Base-by-base conservation (phyloP, 2,888 invertebrate species). In the Alentia gelatinosa region DNA sequence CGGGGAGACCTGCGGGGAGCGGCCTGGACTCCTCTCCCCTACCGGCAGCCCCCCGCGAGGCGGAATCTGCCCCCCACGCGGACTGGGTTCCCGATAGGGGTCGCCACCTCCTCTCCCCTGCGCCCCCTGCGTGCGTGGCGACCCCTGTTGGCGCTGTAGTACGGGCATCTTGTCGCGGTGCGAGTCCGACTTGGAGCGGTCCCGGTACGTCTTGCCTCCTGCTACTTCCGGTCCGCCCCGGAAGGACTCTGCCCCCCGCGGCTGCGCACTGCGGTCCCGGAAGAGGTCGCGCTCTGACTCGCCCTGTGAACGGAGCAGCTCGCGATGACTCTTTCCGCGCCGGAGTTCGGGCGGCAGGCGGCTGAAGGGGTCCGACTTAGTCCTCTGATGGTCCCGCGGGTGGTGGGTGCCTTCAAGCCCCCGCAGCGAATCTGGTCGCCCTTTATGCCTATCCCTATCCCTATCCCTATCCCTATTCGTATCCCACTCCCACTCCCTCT, bases 401-500 rank as follows among this genome's bases (percentile, higher is more conserved):
- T 23, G n/a, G 0, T 23, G n/a, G 1, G 86, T 12, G 12, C 86
- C 86, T 23, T 86, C 86, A 3, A 42, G 30, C 7, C 86, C 86
- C 26, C 42, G 4, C 26, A 86, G 47, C 23, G 86, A 26, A 19
- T 86, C 47, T 1, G 86, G 86, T 15, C 86, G 42, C 4, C 47
- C 30, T 42, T 86, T 42, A 1, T 30, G 79, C 33, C 75, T 9
- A 3, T 50, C 89, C 1, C 47, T 30, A 9, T 89, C 68, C 40
- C 89, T 89, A 19, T 89, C 89, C 33, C 63, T 63, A 30, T 63
- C 63, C 33, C 89, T 63, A 19, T 50, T 33, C 47, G 30, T 86
- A 19, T 86, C 86, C 19, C 86, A 23, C 9, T 86, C 86, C 86
- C 26, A 30, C 47, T 86, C 86, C 47, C 86, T 86, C n/a, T 86